A percentile compares a stretch with the other conserved stretches of the same genome.
Conservation (phyloP, 2,797 vertebrate species). For the Hybognathus amarus region DNA sequence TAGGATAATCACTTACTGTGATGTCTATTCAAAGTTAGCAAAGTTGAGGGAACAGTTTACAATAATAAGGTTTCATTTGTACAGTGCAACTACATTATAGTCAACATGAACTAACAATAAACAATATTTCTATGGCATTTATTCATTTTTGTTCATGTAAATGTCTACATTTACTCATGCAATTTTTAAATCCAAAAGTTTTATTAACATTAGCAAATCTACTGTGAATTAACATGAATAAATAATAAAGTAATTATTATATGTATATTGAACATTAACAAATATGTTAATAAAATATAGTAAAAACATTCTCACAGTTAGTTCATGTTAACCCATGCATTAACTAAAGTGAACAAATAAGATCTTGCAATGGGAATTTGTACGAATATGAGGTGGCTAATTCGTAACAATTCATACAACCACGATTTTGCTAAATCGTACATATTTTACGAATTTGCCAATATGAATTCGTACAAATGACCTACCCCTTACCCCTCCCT, state of each 20-base stretch:
- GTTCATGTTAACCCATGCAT: neutral
- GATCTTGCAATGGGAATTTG: too few relatives aligned
- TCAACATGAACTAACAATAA: neutral
- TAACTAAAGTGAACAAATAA: neutral
- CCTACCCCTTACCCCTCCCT: too few relatives aligned
- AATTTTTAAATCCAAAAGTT: neutral
- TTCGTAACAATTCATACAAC: too few relatives aligned
- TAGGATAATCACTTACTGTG: neutral
- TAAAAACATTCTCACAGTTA: too few relatives aligned
- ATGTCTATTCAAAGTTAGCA: neutral
- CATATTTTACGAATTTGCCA: too few relatives aligned
- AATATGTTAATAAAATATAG: neutral
- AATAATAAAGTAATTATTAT: neutral
- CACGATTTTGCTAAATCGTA: too few relatives aligned
- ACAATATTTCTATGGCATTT: neutral
- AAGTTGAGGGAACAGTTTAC: neutral
- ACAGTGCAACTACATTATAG: neutral
- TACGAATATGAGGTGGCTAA: too few relatives aligned
- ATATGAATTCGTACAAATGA: too few relatives aligned
- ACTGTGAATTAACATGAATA: neutral
- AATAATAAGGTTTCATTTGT: neutral
- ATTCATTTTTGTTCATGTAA: neutral
- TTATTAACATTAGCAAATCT: neutral
- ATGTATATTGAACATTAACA: neutral
- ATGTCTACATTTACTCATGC: too few relatives aligned